A percentile compares a stretch with the other conserved stretches of the same genome.
phyloP scores from a whole-genome alignment of 2,888 invertebrate genomes.

The Craniophora ligustri region DNA sequence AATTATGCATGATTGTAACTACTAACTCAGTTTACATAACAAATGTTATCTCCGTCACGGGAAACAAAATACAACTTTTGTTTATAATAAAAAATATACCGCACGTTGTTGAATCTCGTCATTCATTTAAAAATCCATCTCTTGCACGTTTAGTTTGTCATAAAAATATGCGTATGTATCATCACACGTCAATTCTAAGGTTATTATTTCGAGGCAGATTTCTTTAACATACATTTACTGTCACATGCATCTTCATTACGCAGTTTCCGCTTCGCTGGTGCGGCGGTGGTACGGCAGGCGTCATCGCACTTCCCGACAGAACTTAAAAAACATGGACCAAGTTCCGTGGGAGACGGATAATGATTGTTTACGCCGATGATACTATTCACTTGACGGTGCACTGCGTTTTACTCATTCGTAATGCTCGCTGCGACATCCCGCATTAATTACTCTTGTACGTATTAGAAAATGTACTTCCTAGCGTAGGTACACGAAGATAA shows the following conservation, averaged over 20 bases:
- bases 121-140: constrained; percentile 8
- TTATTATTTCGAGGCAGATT: constrained; percentile 33
- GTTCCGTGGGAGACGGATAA: constrained; percentile 53
- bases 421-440: constrained; percentile 9
- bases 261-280: constrained; percentile 45
- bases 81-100: not conserved
- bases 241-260: constrained; percentile 50
- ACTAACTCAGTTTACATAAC: constrained; percentile 46
- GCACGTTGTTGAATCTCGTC: not conserved
- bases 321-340: constrained; percentile 50
- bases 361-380: constrained; percentile 47
- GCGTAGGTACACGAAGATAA: constrained; percentile 17
- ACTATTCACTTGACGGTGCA: constrained; percentile 32
- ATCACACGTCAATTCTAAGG: constrained; percentile 14
- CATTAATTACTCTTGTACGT: constrained; percentile 23
- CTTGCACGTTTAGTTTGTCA: constrained; percentile 3
- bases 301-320: constrained; percentile 37
- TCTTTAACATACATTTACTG: constrained; percentile 37
- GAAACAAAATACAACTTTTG: constrained; percentile 33
- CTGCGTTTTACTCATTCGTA: constrained; percentile 21
- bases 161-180: constrained; percentile 7
- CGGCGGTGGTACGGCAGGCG: constrained; percentile 33
- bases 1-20: constrained; percentile 48
- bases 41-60: constrained; percentile 29
- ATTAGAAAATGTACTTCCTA: constrained; percentile 35